A percentile compares a stretch with the other conserved stretches of the same genome.
Evolutionary conservation across 2,113 vertebrate genomes (phyloP).

Genomic region (Cacatua alba): DNA sequence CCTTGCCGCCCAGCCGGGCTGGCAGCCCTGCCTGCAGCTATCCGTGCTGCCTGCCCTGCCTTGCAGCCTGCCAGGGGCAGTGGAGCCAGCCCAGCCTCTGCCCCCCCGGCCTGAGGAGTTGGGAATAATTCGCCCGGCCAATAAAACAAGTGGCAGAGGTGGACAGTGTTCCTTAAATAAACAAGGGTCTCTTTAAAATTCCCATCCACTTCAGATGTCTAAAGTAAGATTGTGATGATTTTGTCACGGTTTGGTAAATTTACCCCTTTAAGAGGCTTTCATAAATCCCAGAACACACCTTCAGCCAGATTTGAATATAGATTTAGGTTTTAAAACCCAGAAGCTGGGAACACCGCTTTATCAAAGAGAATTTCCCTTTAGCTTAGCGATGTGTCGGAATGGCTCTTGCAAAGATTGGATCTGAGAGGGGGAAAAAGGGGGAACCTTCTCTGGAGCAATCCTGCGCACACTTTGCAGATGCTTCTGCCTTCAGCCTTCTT

Average conservation of each 20-base stretch:
- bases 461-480: slow-evolving; percentile 71
- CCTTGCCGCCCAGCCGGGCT: background rate
- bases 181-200: slow-evolving; percentile 86
- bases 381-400: slow-evolving; percentile 77
- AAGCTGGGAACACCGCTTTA: slow-evolving; percentile 82
- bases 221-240: slow-evolving; percentile 93
- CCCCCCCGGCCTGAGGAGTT: slow-evolving; percentile 53
- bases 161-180: slow-evolving; percentile 81
- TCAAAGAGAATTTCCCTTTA: slow-evolving; percentile 83
- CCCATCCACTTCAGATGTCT: slow-evolving; percentile 85
- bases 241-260: slow-evolving; percentile 98
- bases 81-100: background rate
- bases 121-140: slow-evolving; percentile 61
- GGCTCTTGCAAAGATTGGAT: slow-evolving; percentile 78
- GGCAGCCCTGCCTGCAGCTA: background rate
- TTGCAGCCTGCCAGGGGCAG: background rate
- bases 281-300: slow-evolving; percentile 93
- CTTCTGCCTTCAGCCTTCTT: slow-evolving; percentile 60
- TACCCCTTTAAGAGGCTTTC: slow-evolving; percentile 98
- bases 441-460: slow-evolving; percentile 76
- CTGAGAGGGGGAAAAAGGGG: slow-evolving; percentile 62
- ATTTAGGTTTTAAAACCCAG: slow-evolving; percentile 96
- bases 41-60: background rate
- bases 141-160: slow-evolving; percentile 73
- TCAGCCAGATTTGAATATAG: slow-evolving; percentile 98